phyloP scores from a whole-genome alignment of 2,888 invertebrate species.

The Kuschelorhynchus macadamiae region DNA sequence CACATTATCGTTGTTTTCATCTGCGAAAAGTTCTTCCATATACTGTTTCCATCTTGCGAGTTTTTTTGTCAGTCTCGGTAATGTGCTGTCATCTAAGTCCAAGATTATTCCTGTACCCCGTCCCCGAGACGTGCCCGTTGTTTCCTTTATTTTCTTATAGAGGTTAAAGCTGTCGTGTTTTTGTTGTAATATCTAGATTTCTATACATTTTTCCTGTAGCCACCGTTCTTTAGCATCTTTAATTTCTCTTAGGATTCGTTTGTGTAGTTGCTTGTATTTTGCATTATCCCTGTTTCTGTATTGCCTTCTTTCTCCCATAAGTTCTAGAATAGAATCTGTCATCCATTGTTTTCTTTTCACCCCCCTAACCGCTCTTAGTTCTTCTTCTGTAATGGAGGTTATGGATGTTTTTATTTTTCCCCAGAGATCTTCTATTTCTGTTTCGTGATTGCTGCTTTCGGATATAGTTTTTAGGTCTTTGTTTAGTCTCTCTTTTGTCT shows the following conservation, averaged over 20 bases:
- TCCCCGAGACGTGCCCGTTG: too few species aligned
- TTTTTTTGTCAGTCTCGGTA: conserved; percentile 16
- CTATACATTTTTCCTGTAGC: too few species aligned
- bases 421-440: conserved; percentile 20
- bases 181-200: too few species aligned
- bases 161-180: too few species aligned
- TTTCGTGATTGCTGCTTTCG: conserved; percentile 11
- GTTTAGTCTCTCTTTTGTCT: conserved; percentile 20
- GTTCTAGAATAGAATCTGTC: conserved; percentile 25
- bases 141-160: too few species aligned
- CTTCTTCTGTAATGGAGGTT: not conserved
- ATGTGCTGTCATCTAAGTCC: conserved; percentile 14
- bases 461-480: conserved; percentile 13
- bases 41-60: too few species aligned
- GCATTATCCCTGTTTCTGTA: conserved; percentile 18
- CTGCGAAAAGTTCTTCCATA: too few species aligned
- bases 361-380: conserved; percentile 18
- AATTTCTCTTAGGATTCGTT: conserved; percentile 9
- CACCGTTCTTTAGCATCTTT: conserved; percentile 30
- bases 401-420: conserved; percentile 19
- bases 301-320: conserved; percentile 31
- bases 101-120: too few species aligned
- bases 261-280: conserved; percentile 31
- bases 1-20: too few species aligned
- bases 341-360: conserved; percentile 25